Percentiles rank a stretch among this genome's conserved stretches.
phyloP scores from a whole-genome alignment of 2,888 invertebrate genomes.

The Pecten maximus region DNA sequence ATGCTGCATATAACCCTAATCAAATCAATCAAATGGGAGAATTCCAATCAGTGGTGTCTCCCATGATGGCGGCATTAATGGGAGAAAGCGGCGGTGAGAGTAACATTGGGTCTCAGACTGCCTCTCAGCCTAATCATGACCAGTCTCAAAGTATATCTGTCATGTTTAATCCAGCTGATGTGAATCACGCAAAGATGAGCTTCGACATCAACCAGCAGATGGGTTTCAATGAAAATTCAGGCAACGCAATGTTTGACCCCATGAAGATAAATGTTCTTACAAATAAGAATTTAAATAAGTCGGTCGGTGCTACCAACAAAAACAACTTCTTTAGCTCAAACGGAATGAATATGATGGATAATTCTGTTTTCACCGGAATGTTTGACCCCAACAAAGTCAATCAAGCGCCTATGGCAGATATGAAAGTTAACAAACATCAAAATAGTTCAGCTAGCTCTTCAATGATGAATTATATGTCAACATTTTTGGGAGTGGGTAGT shows the following conservation, averaged over 20 bases:
- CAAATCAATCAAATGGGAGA: slow-evolving; percentile 26
- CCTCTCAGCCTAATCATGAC: not conserved
- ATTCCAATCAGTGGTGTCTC: not conserved
- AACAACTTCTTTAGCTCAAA: not conserved
- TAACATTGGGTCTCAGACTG: not conserved
- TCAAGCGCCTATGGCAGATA: slow-evolving; percentile 35
- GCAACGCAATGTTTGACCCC: slow-evolving; percentile 38
- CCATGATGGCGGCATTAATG: not conserved
- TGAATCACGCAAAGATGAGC: slow-evolving; percentile 37
- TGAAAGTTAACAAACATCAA: not conserved
- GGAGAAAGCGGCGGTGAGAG: not conserved
- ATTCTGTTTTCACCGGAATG: slow-evolving; percentile 23
- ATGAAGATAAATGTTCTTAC: slow-evolving; percentile 41
- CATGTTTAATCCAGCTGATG: slow-evolving; percentile 47
- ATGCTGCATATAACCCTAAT: slow-evolving; percentile 36
- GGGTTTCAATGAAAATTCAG: slow-evolving; percentile 38
- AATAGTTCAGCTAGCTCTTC: not conserved
- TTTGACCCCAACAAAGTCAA: slow-evolving; percentile 62
- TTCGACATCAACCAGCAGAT: slow-evolving; percentile 44
- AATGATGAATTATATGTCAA: not conserved
- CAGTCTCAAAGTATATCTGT: not conserved
- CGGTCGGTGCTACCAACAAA: not conserved
- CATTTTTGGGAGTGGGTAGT: slow-evolving; percentile 30
- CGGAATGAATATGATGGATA: not conserved
- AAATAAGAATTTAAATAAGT: slow-evolving; percentile 17